Conservation (phyloP, 2,888 invertebrate species). For the Tinea trinotella region DNA sequence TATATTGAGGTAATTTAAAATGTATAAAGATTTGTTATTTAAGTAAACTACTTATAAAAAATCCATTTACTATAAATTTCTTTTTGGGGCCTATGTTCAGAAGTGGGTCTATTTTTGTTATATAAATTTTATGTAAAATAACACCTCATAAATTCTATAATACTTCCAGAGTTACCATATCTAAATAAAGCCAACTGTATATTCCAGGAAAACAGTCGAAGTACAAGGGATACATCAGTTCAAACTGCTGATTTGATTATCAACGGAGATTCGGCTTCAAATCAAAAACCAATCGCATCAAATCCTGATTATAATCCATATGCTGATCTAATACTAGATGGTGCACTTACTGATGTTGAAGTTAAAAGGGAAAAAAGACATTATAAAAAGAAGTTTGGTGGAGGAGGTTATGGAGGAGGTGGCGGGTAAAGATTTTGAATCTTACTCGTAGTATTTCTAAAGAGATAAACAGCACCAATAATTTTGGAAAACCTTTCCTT, state of each 20-base stretch:
- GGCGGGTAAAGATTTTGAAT: conserved; percentile 2
- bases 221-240: neutral
- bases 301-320: conserved; percentile 14
- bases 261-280: neutral
- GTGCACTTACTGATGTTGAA: neutral
- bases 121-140: neutral
- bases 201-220: neutral
- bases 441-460: too few relatives aligned
- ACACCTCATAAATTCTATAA: too few relatives aligned
- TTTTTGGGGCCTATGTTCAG: too few relatives aligned
- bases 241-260: neutral
- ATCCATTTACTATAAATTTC: too few relatives aligned
- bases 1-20: too few relatives aligned
- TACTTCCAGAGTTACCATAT: too few relatives aligned
- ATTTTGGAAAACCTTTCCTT: too few relatives aligned
- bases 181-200: too few relatives aligned
- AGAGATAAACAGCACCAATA: too few relatives aligned
- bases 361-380: neutral
- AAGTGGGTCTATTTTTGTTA: neutral
- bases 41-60: too few relatives aligned
- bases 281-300: neutral
- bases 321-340: conserved; percentile 7
- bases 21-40: too few relatives aligned
- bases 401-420: neutral
- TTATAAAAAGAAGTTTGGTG: neutral